Evolutionary conservation across 2,797 vertebrate genomes (phyloP), one percentile per base, ranked within the genome.

Genomic region (Myotis daubentonii): DNA sequence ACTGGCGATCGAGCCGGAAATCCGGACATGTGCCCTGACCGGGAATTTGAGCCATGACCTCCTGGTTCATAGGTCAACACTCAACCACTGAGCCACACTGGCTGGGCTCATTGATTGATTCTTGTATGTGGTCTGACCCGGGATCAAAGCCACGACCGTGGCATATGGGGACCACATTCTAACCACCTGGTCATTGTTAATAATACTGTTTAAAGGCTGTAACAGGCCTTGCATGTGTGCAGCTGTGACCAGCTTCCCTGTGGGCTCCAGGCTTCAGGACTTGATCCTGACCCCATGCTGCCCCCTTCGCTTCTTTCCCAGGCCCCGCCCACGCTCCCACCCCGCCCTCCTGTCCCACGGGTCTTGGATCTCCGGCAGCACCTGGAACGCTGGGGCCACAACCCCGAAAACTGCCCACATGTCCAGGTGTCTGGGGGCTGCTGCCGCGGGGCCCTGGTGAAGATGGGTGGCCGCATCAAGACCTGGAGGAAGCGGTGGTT

Each of bases 401-500:
- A 98, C 0, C 98, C 99, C 0, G 94, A 98, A 3, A 98, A 96
- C 82, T 99, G 99, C 95, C 93, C 96, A 0, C 98, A 99, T 0
- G 97, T 99, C 72, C 97, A 98, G 16, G 96, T 99, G 82, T 98
- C 98, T 0, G 74, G 98, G 3, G 98, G 98, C 8, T 98, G 98
- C 93, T 99, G 99, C 36, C 98, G 98, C 0, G 99, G 99, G 6
- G 99, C 99, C 92, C 98, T 99, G 84, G 99, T 99, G 53, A 99
- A 99, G 97, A 98, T 99, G 96, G 99, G 99, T 0, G 99, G 99
- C 15, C 98, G 99, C 70, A 99, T 99, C 47, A 99, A 99, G 97
- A 99, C 99, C 17, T 99, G 99, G 99, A 99, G 98, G 98, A 99
- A 99, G 95, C 98, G 99, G 4, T 99, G 99, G 99, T 99, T 99